Percentiles rank a stretch among this genome's conserved stretches.
These are phyloP conservation scores for Aphrophora alni DNA, from an alignment of 2,888 invertebrate genomes.

Conservation along the genomic window DNA sequence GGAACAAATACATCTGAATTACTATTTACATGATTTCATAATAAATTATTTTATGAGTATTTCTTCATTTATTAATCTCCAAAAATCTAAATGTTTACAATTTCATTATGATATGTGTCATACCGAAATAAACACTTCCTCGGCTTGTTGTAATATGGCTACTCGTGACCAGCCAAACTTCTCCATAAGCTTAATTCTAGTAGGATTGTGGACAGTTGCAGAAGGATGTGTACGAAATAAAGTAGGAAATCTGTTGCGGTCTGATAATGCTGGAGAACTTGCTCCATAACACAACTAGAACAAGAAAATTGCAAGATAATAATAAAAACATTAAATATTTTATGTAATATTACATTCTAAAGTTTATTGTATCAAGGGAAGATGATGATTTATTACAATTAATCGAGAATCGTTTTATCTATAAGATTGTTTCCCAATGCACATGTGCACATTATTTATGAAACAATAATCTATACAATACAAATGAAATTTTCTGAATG, in stretches of 20 bases:
- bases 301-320: slow-evolving; percentile 22
- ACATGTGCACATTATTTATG: no score
- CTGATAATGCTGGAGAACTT: slow-evolving; percentile 96
- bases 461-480: no score
- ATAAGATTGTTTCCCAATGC: no score
- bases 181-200: slow-evolving; percentile 94
- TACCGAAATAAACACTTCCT: slow-evolving; percentile 96
- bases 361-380: not conserved
- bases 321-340: not conserved
- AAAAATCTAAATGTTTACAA: no score
- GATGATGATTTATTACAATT: no score
- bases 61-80: no score
- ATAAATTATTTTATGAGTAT: not conserved
- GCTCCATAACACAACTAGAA: slow-evolving; percentile 96
- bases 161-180: slow-evolving; percentile 98
- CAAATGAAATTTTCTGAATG: no score
- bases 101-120: no score
- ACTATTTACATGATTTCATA: no score
- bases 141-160: slow-evolving; percentile 97
- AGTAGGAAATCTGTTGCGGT: slow-evolving; percentile 96
- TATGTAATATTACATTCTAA: not conserved
- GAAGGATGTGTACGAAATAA: slow-evolving; percentile 99
- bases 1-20: slow-evolving; percentile 40
- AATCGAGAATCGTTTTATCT: not conserved
- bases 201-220: slow-evolving; percentile 98